These are phyloP conservation scores for Sigmodon hispidus DNA, from an alignment of 2,113 vertebrate species.

Conservation along the genomic window DNA sequence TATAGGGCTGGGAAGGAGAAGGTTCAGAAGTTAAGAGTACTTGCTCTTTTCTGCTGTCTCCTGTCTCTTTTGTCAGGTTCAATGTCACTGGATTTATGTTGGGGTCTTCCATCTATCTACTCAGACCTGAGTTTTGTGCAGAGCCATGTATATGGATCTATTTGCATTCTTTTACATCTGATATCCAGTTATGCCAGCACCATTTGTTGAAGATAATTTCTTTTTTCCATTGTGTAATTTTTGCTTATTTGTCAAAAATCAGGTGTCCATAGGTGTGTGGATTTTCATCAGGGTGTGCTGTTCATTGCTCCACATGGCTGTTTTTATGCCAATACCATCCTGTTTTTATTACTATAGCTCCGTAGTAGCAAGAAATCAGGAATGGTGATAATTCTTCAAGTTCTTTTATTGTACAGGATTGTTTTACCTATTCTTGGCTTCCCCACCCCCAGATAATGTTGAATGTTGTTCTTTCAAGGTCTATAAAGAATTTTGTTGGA, in stretches of 20 bases:
- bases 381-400: neutral
- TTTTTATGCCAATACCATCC: neutral
- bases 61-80: neutral
- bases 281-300: neutral
- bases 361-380: neutral
- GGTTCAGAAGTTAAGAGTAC: neutral
- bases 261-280: neutral
- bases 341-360: neutral
- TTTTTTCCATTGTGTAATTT: neutral
- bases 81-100: neutral
- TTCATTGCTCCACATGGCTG: neutral
- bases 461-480: too few species aligned
- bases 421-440: neutral
- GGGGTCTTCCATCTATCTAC: neutral
- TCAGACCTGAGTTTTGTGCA: neutral
- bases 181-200: neutral
- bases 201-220: neutral
- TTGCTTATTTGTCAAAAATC: neutral
- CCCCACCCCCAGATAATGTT: too few species aligned
- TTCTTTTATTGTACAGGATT: neutral
- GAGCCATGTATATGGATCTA: neutral
- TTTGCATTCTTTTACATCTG: neutral
- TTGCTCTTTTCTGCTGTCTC: neutral
- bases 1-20: neutral
- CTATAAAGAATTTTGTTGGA: too few species aligned